Conservation (phyloP, 2,888 invertebrate species). For the Lamellibrachia columna region DNA sequence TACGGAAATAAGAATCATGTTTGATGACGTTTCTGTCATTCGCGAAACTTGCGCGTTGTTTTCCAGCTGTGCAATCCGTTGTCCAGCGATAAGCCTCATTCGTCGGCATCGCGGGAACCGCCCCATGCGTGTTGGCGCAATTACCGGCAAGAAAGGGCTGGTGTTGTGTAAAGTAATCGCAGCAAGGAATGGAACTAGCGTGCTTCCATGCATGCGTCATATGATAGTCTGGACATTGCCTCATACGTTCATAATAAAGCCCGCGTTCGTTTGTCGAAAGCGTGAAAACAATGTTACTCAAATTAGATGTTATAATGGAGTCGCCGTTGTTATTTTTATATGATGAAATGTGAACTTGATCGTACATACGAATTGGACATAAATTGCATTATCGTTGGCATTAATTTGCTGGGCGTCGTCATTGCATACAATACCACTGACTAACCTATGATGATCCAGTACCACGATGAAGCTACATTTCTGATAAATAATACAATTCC, state of each 20-base stretch:
- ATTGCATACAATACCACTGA: neutral
- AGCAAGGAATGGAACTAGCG: too few species aligned
- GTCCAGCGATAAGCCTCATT: neutral
- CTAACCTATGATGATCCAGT: neutral
- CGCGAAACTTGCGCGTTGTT: neutral
- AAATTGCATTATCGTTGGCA: neutral
- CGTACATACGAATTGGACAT: neutral
- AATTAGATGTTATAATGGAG: neutral
- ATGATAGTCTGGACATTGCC: neutral
- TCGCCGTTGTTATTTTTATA: neutral
- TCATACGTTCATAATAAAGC: neutral
- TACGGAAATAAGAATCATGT: neutral
- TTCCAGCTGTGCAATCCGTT: neutral
- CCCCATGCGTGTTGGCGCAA: neutral
- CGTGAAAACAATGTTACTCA: neutral
- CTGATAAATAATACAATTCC: neutral
- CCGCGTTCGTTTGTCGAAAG: neutral
- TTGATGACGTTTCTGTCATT: neutral
- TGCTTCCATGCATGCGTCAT: too few species aligned
- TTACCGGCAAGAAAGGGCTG: constrained; percentile 16
- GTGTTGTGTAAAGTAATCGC: neutral
- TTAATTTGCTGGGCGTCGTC: neutral
- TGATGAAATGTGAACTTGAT: neutral
- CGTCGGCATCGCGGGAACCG: neutral
- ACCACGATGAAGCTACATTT: neutral